Base-by-base conservation (phyloP, 1,140 invertebrate genomes). In the Asbolus verrucosus region DNA sequence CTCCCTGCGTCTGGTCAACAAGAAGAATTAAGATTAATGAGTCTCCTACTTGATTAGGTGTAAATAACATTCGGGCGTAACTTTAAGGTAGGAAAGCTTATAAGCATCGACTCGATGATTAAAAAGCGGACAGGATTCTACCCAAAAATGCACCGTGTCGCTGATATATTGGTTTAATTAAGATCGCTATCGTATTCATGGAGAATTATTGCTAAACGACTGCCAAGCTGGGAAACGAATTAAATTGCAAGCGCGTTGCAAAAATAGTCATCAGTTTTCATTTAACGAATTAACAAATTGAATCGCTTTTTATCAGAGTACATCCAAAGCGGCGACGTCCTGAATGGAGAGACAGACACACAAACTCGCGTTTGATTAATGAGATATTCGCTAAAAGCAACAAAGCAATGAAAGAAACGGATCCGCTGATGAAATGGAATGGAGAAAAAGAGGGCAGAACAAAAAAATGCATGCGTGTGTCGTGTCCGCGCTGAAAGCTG, bases 21-120 rank as follows among this genome's bases (percentile, higher is more conserved):
- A 63, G 67, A 69, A 65, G 67, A 69, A 69, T 69, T 63, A 69
- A 69, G 67, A 69, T 69, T 69, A 69, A 69, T 65, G 67, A 69
- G 67, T 69, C 67, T 41, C 60, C 54, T 13, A 27, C 18, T 50
- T 69, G 67, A 69, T 69, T 69, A 65, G 67, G 67, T 65, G 67
- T 65, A 69, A 65, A 69, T 65, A 69, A 43, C 60, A 21, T 62
- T 62, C 60, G 60, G 60, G 60, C 60, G 60, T 36, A 38, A 36
- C 60, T 6, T 11, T 31, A 13, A 41, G 60, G 36, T 62, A 62
- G 16, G 36, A 60, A 33, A 30, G 15, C 46, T 27, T 27, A n/a
- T n/a, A n/a, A n/a, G n/a, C n/a, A n/a, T n/a, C n/a, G n/a, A n/a
- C n/a, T n/a, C n/a, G n/a, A n/a, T n/a, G n/a, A n/a, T n/a, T n/a